Base-by-base conservation (phyloP, 2,113 vertebrate genomes). In the Forbesichthys papilliferus region DNA sequence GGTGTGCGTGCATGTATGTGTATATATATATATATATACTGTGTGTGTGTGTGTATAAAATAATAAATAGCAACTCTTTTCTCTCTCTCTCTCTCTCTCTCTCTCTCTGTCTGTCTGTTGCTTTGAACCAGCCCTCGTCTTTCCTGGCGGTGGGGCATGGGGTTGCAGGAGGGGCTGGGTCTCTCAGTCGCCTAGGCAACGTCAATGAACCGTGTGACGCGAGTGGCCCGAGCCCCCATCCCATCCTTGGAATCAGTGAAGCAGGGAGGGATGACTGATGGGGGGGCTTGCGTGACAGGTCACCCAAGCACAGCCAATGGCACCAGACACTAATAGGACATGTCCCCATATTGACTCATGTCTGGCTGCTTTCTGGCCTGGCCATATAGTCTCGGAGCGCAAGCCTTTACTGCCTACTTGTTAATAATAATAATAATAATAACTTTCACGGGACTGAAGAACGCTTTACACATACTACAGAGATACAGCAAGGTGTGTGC, bases 101-200 rank as follows among this genome's bases (percentile, higher is more conserved):
- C 1, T 18, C 64, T 13, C 1, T 7, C 12, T 3, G 49, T 51
- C 64, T 73, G 13, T 20, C 8, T 65, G 52, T 11, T 56, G 72
- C 73, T 80, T 61, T 70, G 13, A 49, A 49, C 48, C 2, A 2
- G 27, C 27, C 27, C 27, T 27, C 36, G 7, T 42, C 48, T 83
- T 77, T 75, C 82, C 59, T 63, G 65, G 75, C 83, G 11, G 2
- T 48, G 70, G 56, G 69, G 48, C 68, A 75, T 59, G 2, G 53
- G 59, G 73, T 68, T 56, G 78, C 79, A 82, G 69, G 60, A 81
- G 80, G 84, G 85, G 74, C 79, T 77, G 75, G 80, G 87, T 53
- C 66, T 75, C 71, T 77, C 69, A 0, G 85, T 89, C 70, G 71
- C 87, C 79, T 67, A 57, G 86, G 86, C 84, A 87, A 89, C 90